phyloP scores from a whole-genome alignment of 2,888 invertebrate species.

The Stenotaenia linearis region DNA sequence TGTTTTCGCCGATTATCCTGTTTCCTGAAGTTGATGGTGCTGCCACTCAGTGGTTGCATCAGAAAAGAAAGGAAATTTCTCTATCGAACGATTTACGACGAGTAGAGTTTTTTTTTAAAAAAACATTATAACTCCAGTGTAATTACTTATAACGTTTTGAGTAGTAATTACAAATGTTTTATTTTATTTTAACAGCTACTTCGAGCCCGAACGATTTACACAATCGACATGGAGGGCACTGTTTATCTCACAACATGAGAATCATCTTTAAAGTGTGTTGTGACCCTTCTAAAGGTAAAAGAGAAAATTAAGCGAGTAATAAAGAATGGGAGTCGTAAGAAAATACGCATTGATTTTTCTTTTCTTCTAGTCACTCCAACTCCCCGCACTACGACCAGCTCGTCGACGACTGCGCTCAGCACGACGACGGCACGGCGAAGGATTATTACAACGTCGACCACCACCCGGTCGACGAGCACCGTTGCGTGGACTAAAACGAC shows the following conservation, averaged over 20 bases:
- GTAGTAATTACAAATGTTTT: neutral
- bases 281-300: constrained; percentile 53
- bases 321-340: neutral
- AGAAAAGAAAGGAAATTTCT: neutral
- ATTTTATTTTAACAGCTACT: constrained; percentile 61
- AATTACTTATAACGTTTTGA: neutral
- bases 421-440: constrained; percentile 28
- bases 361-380: constrained; percentile 5
- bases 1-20: neutral
- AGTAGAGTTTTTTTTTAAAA: neutral
- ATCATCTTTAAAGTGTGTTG: constrained; percentile 92
- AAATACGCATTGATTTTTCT: neutral
- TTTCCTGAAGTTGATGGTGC: neutral
- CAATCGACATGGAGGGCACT: constrained; percentile 84
- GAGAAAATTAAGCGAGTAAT: constrained; percentile 50
- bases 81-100: neutral
- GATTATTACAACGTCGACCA: constrained; percentile 27
- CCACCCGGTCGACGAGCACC: neutral
- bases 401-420: constrained; percentile 14
- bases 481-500: neutral
- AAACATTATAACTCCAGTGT: too few species aligned
- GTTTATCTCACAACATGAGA: constrained; percentile 90
- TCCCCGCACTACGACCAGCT: neutral
- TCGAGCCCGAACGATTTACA: constrained; percentile 87
- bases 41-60: neutral